Conservation (phyloP, 2,888 invertebrate genomes). For the Catocala sponsa region DNA sequence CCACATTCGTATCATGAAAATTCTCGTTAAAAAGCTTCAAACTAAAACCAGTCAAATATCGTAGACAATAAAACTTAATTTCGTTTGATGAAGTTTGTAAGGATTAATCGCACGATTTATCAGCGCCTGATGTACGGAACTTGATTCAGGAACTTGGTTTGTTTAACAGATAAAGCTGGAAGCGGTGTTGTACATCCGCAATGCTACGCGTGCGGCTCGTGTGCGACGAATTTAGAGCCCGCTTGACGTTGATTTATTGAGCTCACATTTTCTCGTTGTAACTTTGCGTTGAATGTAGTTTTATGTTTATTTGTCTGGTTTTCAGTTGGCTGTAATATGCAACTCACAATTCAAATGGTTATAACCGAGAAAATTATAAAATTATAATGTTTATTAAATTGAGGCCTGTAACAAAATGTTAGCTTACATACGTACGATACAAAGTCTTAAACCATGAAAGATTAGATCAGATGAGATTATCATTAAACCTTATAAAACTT, state of each 20-base stretch:
- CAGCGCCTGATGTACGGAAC: constrained; percentile 50
- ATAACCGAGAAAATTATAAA: no score
- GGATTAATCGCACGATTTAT: constrained; percentile 52
- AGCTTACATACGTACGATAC: no score
- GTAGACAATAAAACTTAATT: constrained; percentile 34
- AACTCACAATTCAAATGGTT: no score
- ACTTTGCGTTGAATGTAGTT: not conserved
- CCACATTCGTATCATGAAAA: constrained; percentile 25
- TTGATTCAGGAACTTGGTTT: constrained; percentile 58
- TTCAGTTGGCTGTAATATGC: not conserved
- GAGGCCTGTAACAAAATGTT: no score
- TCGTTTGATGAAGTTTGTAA: constrained; percentile 29
- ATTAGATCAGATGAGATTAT: no score
- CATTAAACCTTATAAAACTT: no score
- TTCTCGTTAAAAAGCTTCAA: constrained; percentile 12
- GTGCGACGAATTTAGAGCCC: constrained; percentile 45
- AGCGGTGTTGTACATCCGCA: constrained; percentile 50
- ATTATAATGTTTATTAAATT: no score
- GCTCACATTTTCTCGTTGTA: not conserved
- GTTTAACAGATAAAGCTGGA: constrained; percentile 64
- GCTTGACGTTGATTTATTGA: constrained; percentile 24
- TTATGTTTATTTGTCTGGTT: not conserved
- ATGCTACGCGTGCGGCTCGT: constrained; percentile 44
- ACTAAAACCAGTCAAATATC: constrained; percentile 28
- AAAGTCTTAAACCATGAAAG: no score